Evolutionary conservation across 1,140 invertebrate species (phyloP), one percentile per base, ranked within the genome.

Genomic region (Pissodes strobi): DNA sequence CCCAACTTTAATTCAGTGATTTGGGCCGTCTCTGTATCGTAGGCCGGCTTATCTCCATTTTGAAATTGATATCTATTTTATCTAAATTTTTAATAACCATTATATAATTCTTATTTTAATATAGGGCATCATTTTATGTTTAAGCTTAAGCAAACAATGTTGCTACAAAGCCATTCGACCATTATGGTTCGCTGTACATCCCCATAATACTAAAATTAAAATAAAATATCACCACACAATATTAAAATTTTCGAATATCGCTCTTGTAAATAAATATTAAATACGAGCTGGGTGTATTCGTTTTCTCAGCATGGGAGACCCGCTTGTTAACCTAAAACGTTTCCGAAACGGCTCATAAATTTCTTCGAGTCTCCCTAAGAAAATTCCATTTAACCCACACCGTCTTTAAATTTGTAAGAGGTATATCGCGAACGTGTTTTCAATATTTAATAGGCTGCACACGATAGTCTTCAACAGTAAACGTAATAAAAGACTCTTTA

Each of bases 381-480:
- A 53, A 62, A 62, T 53, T 53, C 49, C 49, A 53, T 62, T 62
- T 62, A 62, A 53, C 59, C 59, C 48, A 53, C 59, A 62, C 39
- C 48, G 38, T 52, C 48, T 62, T 62, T 62, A 62, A 62, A 62
- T 53, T 62, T 62, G 59, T 48, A 62, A 62, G 19, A 62, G 59
- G 30, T 46, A 61, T 46, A 49, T 52, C 37, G 34, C 23, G 49
- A 27, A 34, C 49, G 25, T 53, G 37, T 30, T 45, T 38, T 62
- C 38, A 62, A 62, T 62, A 53, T 62, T 62, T 62, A 52, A 61
- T 38, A 15, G 45, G 15, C 17, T 30, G 45, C 38, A 46, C 12
- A 27, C 38, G 41, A 58, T 58, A 30, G 5, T 6, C 34, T 4
- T 12, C 10, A 61, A 46, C 22, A 22, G 37, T 45, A 59, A 30